These are phyloP conservation scores for Chionis minor DNA, from an alignment of 2,113 vertebrate genomes.

Conservation along the genomic window DNA sequence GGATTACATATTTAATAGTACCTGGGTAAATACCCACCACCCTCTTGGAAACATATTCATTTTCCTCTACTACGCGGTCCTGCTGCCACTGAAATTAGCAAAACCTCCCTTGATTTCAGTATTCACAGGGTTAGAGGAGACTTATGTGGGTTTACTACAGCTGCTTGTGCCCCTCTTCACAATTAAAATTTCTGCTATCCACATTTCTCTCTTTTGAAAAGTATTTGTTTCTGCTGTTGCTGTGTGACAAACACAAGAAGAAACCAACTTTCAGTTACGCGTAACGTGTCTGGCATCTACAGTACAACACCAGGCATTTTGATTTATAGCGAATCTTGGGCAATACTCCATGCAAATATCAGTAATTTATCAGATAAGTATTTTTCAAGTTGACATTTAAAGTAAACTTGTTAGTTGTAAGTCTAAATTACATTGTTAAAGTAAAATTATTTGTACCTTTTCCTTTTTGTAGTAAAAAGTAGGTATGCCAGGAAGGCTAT, in stretches of 20 bases:
- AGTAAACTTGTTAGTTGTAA: background rate
- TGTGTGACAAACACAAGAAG: background rate
- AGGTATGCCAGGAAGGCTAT: conserved; percentile 38
- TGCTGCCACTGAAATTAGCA: background rate
- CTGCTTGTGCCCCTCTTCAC: background rate
- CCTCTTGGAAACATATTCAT: background rate
- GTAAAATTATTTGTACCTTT: conserved; percentile 18
- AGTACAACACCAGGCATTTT: background rate
- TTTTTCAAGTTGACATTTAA: background rate
- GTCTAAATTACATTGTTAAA: background rate
- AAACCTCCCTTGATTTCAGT: background rate
- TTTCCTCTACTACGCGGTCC: background rate
- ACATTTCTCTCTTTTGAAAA: background rate
- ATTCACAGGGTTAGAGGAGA: background rate
- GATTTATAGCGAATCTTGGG: background rate
- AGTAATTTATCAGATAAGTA: background rate
- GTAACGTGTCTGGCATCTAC: background rate
- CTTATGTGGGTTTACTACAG: background rate
- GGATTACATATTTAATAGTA: background rate
- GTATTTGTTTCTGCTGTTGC: background rate
- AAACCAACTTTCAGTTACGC: background rate
- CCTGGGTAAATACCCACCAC: background rate
- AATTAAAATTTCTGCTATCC: background rate
- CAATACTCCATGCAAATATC: background rate
- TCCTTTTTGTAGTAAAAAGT: conserved; percentile 42